A percentile compares a stretch with the other conserved stretches of the same genome.
phyloP scores from a whole-genome alignment of 2,888 invertebrate species.

The Autographa gamma region DNA sequence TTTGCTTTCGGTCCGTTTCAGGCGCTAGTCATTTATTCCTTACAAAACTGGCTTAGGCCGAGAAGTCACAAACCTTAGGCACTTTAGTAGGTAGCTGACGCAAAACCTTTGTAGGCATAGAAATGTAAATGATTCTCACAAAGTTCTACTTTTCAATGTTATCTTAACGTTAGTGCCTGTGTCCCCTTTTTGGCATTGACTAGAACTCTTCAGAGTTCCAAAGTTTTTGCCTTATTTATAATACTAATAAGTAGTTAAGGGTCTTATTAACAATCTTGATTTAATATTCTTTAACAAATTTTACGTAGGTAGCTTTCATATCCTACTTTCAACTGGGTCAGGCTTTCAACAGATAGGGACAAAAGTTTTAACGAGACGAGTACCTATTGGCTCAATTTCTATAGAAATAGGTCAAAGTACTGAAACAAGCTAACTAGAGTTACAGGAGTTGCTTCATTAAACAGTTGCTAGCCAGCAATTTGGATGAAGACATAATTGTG shows the following conservation, averaged over 20 bases:
- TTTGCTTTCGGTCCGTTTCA: constrained; percentile 43
- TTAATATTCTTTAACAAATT: neutral
- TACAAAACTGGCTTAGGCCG: constrained; percentile 36
- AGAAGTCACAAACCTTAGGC: constrained; percentile 33
- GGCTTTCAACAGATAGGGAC: constrained; percentile 13
- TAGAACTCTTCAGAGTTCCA: constrained; percentile 16
- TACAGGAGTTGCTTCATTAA: constrained; percentile 18
- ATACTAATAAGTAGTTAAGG: constrained; percentile 33
- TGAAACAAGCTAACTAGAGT: constrained; percentile 9
- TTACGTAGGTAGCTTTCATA: constrained; percentile 15
- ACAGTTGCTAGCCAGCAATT: constrained; percentile 12
- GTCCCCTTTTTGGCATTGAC: constrained; percentile 34
- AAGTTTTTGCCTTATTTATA: constrained; percentile 40
- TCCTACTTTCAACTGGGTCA: constrained; percentile 28
- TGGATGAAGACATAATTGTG: neutral
- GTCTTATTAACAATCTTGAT: constrained; percentile 19
- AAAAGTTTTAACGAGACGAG: constrained; percentile 9
- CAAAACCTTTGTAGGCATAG: constrained; percentile 39
- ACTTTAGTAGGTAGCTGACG: constrained; percentile 41
- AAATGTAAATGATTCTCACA: constrained; percentile 58
- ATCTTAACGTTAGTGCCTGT: constrained; percentile 46
- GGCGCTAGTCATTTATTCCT: constrained; percentile 34
- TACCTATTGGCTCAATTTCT: constrained; percentile 11
- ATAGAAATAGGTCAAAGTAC: constrained; percentile 20
- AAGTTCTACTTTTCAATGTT: constrained; percentile 46